These are phyloP conservation scores for Oscheius sp. DNA, from an alignment of 2,888 invertebrate species.

Conservation along the genomic window DNA sequence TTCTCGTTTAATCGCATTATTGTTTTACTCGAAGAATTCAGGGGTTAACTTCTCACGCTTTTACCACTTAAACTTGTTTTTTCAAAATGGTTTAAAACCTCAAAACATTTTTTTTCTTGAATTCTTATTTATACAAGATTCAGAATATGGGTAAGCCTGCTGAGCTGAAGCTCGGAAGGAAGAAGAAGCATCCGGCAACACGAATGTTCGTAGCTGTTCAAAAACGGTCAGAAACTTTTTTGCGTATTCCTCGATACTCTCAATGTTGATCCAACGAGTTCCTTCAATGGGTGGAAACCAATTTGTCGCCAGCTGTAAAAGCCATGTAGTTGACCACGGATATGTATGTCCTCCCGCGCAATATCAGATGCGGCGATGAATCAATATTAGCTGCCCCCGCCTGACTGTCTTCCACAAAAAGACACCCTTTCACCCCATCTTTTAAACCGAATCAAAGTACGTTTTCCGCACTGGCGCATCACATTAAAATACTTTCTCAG, in stretches of 20 bases:
- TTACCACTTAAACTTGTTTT: too few relatives aligned
- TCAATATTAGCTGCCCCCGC: constrained; percentile 30
- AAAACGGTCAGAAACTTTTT: not conserved
- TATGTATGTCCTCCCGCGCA: constrained; percentile 24
- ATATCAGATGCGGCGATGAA: constrained; percentile 30
- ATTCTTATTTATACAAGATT: not conserved
- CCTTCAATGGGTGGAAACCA: not conserved
- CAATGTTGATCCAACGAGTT: too few relatives aligned
- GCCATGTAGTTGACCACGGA: constrained; percentile 5
- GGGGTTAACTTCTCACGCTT: too few relatives aligned
- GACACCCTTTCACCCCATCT: not conserved
- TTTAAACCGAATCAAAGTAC: not conserved
- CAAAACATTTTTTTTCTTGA: not conserved
- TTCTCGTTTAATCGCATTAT: not conserved
- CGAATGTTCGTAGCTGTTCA: constrained; percentile 25
- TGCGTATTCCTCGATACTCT: too few relatives aligned
- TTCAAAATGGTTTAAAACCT: too few relatives aligned
- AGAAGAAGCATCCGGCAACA: constrained; percentile 9
- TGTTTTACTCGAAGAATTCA: not conserved
- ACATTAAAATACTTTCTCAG: too few relatives aligned
- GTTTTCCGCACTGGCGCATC: too few relatives aligned
- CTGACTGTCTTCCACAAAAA: constrained; percentile 15
- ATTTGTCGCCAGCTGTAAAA: not conserved
- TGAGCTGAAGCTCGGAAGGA: not conserved
- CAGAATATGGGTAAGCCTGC: constrained; percentile 12